Evolutionary conservation across 2,888 invertebrate genomes (phyloP).

Genomic region (Trichogramma dendrolimi): DNA sequence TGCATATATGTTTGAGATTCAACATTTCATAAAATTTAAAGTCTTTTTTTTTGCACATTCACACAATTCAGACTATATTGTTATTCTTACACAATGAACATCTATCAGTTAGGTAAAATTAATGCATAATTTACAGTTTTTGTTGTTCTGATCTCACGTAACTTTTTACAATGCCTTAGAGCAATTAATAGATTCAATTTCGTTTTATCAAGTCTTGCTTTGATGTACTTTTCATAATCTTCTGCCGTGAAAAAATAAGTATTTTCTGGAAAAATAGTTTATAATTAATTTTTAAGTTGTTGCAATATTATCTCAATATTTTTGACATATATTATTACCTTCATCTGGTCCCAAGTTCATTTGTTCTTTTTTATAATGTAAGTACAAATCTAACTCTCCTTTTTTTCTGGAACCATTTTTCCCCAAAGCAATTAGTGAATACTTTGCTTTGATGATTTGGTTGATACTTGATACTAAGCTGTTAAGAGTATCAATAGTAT

Average conservation of each 20-base stretch:
- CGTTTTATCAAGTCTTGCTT: conserved; percentile 42
- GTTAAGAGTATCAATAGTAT: conserved; percentile 38
- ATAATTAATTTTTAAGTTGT: conserved; percentile 7
- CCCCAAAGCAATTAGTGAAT: conserved; percentile 40
- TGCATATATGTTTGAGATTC: too few relatives aligned
- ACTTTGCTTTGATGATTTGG: conserved; percentile 42
- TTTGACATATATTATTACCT: conserved; percentile 26
- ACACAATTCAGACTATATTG: too few relatives aligned
- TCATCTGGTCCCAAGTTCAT: conserved; percentile 32
- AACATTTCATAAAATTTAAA: too few relatives aligned
- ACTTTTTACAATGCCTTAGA: conserved; percentile 43
- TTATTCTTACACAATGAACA: not conserved
- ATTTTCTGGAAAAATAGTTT: conserved; percentile 36
- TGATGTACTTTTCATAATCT: conserved; percentile 42
- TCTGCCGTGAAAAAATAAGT: conserved; percentile 43
- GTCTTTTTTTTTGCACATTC: too few relatives aligned
- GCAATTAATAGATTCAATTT: conserved; percentile 45
- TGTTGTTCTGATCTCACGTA: conserved; percentile 40
- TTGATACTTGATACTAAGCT: conserved; percentile 39
- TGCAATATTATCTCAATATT: not conserved
- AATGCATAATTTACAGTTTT: conserved; percentile 37
- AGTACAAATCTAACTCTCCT: conserved; percentile 41
- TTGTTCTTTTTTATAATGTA: conserved; percentile 41
- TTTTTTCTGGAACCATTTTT: conserved; percentile 42
- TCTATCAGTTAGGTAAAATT: conserved; percentile 15